Base-by-base conservation (phyloP, 2,888 invertebrate genomes). In the Proisotoma minuta region DNA sequence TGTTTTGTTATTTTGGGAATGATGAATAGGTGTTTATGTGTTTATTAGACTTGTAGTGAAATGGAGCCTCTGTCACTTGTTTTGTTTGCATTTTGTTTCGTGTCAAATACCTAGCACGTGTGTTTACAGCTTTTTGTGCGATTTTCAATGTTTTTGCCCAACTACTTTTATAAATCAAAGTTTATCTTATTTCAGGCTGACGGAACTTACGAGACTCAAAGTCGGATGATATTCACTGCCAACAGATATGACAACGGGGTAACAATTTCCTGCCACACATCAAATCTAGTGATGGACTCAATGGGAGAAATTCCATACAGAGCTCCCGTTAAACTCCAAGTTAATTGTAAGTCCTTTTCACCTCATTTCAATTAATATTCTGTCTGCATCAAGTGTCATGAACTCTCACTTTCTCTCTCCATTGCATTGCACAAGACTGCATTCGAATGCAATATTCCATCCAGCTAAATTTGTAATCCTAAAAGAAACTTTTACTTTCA, bases 201-300 rank as follows among this genome's bases (percentile, higher is more conserved):
- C 77, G 87, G 88, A 57, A 92, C 92, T 2, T 89, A 83, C 78
- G 86, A 86, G 70, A 91, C 91, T 5, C 83, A 82, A 73, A 91
- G 91, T 56, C 85, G 85, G 74, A 79, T 92, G 68, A 84, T 85
- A 24, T 91, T 93, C 79, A 85, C 85, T 68, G 91, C 90, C 27
- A 86, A 87, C 3, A 84, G 90, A 50, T 88, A 84, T 77, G 91
- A 92, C 76, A 90, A 92, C 76, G 87, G 86, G 22, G 83, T 82
- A 69, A 84, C 84, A 74, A 87, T 92, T 77, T 84, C 85, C 73
- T 93, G 93, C 76, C 85, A 87, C 75, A 89, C 90, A 0, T 85
- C 86, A 72, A 94, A 94, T 78, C 83, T 87, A 67, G 91, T 93
- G 54, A 87, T 87, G 76, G 78, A 82, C 69, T 82, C 85, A 62